Evolutionary conservation across 2,888 invertebrate species (phyloP), one percentile per base, ranked within the genome.

Genomic region (Dasysyrphus albostriatus): DNA sequence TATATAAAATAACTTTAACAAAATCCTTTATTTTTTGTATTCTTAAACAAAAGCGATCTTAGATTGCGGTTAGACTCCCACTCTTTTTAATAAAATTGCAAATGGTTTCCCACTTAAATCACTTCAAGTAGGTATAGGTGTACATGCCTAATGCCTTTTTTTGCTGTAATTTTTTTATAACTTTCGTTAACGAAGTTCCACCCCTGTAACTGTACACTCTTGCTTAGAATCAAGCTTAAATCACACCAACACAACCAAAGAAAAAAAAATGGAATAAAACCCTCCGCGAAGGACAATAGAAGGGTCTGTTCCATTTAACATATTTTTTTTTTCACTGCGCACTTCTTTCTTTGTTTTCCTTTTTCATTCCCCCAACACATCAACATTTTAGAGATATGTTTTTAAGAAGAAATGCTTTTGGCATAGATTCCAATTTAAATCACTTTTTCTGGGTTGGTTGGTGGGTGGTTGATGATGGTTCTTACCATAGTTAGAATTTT

Each of bases 401-500:
- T 74, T 44, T 2, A 54, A 51, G 47, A 67, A 63, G 77, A 63
- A 65, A 56, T 65, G 58, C 59, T 76, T 76, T 81, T 85, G 85
- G 81, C 85, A 82, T 85, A 85, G 85, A 85, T 85, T 85, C 82
- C 82, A 82, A 85, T 85, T 85, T 85, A 76, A 80, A 84, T 84
- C 81, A 85, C 67, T 82, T 76, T 84, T 85, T 77, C 72, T 67
- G 37, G 37, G 6, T 76, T 39, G 39, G 42, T 24, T 37, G 67
- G 47, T 72, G 47, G 34, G 44, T 56, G 65, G 54, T 56, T 61
- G 37, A 29, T 29, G 51, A 34, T 37, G 47, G 24, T 37, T 54
- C 19, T n/a, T 3, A 42, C 39, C 39, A 24, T 49, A 9, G 44
- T 12, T 2, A 63, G 32, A 42, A 39, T 61, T 39, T 72, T 58